phyloP scores from a whole-genome alignment of 2,113 vertebrate genomes.

The Grammomys dolichurus region DNA sequence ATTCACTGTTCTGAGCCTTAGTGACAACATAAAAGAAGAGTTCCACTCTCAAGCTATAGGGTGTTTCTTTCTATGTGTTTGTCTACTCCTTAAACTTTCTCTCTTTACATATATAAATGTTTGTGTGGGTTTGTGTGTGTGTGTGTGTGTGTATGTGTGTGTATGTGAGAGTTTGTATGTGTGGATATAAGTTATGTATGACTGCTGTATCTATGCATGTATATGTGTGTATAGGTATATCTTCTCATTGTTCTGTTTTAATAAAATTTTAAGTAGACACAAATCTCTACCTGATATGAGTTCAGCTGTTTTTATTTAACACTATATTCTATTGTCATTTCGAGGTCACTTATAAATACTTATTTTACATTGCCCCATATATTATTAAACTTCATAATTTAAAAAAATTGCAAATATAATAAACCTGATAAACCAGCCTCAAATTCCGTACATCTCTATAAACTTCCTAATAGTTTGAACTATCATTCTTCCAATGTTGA shows the following conservation, averaged over 20 bases:
- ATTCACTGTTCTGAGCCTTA: neutral
- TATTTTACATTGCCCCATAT: neutral
- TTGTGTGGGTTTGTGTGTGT: accelerated
- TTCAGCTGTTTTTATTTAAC: neutral
- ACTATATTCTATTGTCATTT: neutral
- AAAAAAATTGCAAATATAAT: neutral
- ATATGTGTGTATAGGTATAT: neutral
- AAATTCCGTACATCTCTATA: neutral
- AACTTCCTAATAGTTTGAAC: neutral
- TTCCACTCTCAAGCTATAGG: no score
- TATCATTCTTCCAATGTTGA: neutral
- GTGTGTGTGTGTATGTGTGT: no score
- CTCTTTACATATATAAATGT: neutral
- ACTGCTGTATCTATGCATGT: no score
- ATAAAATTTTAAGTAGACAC: neutral
- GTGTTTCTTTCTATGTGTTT: neutral
- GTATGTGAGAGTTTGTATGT: no score
- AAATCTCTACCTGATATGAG: neutral
- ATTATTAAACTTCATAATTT: neutral
- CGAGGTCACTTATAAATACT: neutral
- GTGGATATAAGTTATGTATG: neutral
- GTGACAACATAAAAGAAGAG: neutral
- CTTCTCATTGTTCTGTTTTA: neutral
- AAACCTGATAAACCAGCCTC: neutral
- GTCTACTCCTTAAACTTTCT: neutral